A percentile compares a stretch with the other conserved stretches of the same genome.
Evolutionary conservation across 2,113 vertebrate genomes (phyloP).

Genomic region (Callaeas wilsoni): DNA sequence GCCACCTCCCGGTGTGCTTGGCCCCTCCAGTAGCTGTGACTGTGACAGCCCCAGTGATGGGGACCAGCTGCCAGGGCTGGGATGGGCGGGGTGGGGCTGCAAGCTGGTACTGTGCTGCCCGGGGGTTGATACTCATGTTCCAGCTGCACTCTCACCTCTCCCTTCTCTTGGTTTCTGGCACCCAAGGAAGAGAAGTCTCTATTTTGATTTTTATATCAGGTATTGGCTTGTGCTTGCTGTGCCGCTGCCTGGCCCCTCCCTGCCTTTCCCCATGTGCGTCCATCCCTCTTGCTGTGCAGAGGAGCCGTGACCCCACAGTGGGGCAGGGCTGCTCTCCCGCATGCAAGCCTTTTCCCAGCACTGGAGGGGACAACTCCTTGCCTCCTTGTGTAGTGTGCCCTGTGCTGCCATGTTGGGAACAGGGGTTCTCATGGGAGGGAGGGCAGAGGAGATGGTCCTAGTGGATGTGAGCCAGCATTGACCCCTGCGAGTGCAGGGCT

Average conservation of each 20-base stretch:
- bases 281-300: conserved; percentile 45
- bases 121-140: conserved; percentile 25
- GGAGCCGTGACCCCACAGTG: background rate
- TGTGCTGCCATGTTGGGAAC: conserved; percentile 44
- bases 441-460: background rate
- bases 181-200: conserved; percentile 91
- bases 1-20: background rate
- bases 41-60: background rate
- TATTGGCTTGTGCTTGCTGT: conserved; percentile 76
- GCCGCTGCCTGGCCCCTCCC: conserved; percentile 39
- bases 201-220: conserved; percentile 96
- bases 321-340: conserved; percentile 14
- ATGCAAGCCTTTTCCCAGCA: conserved; percentile 1
- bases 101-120: background rate
- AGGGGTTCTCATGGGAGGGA: background rate
- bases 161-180: conserved; percentile 81
- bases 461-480: background rate
- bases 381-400: conserved; percentile 46
- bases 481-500: background rate
- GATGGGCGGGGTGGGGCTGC: background rate
- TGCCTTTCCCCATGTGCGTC: background rate
- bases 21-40: background rate
- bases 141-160: conserved; percentile 57
- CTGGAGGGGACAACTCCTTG: background rate
- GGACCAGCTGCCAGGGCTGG: background rate